Evolutionary conservation across 2,113 vertebrate genomes (phyloP), one percentile per base, ranked within the genome.

Genomic region (Cathartes aura): DNA sequence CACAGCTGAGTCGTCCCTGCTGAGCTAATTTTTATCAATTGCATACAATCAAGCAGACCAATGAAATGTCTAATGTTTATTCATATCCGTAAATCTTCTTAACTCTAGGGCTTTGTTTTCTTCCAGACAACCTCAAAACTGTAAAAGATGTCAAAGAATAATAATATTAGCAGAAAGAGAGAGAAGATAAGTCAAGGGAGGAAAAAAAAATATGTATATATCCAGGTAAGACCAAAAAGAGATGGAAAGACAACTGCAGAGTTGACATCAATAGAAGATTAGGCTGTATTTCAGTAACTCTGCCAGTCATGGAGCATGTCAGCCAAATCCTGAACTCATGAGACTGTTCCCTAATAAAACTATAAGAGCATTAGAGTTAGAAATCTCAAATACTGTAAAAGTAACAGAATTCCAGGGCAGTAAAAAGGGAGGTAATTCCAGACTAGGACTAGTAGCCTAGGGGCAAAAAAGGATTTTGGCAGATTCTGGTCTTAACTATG

Each of bases 291-390:
- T 81, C 89, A 60, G 40, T 74, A 93, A 91, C 62, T 90, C 64
- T 64, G 50, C 48, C 48, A 73, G 42, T 47, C 38, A 20, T 3
- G 34, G 43, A 84, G 26, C 52, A 20, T 4, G n/a, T 63, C 83
- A 95, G 91, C 68, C 87, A 97, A 96, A 84, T 87, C 32, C 73
- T 89, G 81, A 95, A 67, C 62, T 76, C 93, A 66, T 53, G 91
- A 91, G 70, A 90, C 87, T 90, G 38, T 58, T 95, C 40, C 34
- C 80, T 93, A 91, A n/a, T 95, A 96, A 96, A 97, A 92, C 47
- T 64, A 29, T 91, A 93, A 89, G 66, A 92, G 71, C n/a, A 75
- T 95, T 90, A 87, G 30, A 84, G 48, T 82, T 82, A 85, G 81
- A 96, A 91, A 93, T 82, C 66, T 93, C 81, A 82, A 89, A 66